Evolutionary conservation across 2,888 invertebrate species (phyloP).

Genomic region (Hemistola chrysoprasaria): DNA sequence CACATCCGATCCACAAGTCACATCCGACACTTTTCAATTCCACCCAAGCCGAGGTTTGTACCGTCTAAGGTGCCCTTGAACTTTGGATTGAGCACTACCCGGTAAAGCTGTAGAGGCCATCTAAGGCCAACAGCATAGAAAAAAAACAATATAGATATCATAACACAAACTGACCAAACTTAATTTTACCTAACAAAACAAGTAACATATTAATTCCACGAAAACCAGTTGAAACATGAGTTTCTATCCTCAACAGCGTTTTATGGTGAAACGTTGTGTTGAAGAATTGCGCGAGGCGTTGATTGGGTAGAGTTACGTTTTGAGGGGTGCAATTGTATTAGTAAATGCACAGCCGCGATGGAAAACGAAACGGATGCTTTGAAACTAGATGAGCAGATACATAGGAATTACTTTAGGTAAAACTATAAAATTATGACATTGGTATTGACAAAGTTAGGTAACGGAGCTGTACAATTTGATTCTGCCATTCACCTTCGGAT

Average conservation of each 20-base stretch:
- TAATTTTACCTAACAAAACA: conserved; percentile 25
- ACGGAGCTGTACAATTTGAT: too few relatives aligned
- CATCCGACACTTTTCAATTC: too few relatives aligned
- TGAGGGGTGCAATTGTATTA: conserved; percentile 73
- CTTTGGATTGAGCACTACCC: too few relatives aligned
- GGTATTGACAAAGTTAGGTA: too few relatives aligned
- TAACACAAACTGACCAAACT: conserved; percentile 15
- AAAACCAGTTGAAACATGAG: conserved; percentile 11
- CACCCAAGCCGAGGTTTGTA: too few relatives aligned
- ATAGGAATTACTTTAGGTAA: not conserved
- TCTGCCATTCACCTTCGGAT: too few relatives aligned
- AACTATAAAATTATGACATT: too few relatives aligned
- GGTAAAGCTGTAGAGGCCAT: too few relatives aligned
- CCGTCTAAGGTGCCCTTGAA: too few relatives aligned
- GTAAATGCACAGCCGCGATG: conserved; percentile 56
- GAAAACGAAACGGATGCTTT: conserved; percentile 39
- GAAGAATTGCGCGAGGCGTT: conserved; percentile 56
- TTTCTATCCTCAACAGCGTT: not conserved
- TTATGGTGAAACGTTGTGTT: conserved; percentile 30
- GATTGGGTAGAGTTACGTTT: conserved; percentile 70
- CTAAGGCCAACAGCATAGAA: too few relatives aligned
- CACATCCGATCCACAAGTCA: conserved; percentile 1
- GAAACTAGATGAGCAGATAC: conserved; percentile 8
- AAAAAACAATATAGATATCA: not conserved
- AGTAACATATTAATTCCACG: conserved; percentile 20